phyloP scores from a whole-genome alignment of 2,797 vertebrate genomes.

The Danionella dracula region DNA sequence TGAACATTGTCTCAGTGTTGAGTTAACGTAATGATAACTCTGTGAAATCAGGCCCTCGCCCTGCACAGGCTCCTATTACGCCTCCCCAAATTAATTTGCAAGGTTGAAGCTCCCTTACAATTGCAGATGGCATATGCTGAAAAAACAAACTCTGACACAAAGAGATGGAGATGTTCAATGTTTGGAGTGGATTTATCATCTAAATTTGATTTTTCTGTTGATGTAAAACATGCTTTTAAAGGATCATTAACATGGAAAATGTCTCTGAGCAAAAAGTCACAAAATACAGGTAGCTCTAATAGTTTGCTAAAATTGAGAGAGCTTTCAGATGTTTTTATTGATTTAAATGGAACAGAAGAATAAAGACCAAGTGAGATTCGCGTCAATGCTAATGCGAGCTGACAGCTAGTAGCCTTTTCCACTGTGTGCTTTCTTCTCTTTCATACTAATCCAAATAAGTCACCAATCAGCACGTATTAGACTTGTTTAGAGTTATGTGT shows the following conservation, averaged over 20 bases:
- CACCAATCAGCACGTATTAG: slow-evolving; percentile 48
- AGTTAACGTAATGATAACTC: slow-evolving; percentile 69
- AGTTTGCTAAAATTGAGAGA: not conserved
- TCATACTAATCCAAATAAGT: slow-evolving; percentile 45
- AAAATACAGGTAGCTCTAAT: not conserved
- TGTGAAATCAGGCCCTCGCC: slow-evolving; percentile 72
- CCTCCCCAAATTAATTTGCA: slow-evolving; percentile 75
- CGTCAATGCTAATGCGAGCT: slow-evolving; percentile 34
- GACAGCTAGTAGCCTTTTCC: slow-evolving; percentile 40
- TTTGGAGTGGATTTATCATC: not conserved
- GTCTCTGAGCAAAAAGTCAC: not conserved
- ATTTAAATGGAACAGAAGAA: not conserved
- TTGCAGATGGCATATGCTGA: slow-evolving; percentile 57
- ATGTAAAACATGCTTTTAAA: not conserved
- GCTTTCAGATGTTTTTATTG: slow-evolving; percentile 10
- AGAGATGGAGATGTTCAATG: not conserved
- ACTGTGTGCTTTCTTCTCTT: slow-evolving; percentile 27
- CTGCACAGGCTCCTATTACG: slow-evolving; percentile 68
- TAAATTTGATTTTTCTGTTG: not conserved
- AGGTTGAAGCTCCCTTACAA: slow-evolving; percentile 65
- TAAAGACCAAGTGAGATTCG: not conserved
- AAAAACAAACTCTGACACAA: slow-evolving; percentile 1
- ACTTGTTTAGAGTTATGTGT: slow-evolving; percentile 33
- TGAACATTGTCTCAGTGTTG: slow-evolving; percentile 46
- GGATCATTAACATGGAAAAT: not conserved